Evolutionary conservation across 2,113 vertebrate species (phyloP).

Genomic region (Scopus umbretta): DNA sequence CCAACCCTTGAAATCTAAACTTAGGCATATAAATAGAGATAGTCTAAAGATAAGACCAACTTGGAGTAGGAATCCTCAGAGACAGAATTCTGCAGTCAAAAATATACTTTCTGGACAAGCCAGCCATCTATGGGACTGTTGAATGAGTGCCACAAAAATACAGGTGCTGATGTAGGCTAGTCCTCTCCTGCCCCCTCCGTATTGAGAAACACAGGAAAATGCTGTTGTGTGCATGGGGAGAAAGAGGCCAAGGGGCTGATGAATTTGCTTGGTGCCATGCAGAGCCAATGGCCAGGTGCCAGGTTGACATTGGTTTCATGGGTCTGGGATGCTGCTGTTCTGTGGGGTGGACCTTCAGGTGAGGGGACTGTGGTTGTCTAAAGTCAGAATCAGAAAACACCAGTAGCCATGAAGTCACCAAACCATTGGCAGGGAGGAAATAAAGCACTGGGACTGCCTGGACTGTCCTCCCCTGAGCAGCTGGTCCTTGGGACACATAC

Average conservation of each 20-base stretch:
- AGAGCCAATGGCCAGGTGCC: neutral
- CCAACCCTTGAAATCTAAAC: neutral
- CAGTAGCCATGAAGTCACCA: neutral
- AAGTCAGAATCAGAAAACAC: neutral
- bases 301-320: neutral
- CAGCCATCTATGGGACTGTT: neutral
- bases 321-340: neutral
- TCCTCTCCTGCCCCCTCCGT: neutral
- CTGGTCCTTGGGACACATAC: fast-evolving
- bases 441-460: neutral
- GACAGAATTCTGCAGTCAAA: neutral
- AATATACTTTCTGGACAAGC: neutral
- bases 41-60: neutral
- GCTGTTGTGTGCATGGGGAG: neutral
- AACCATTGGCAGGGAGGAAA: neutral
- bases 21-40: neutral
- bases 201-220: neutral
- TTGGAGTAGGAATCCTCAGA: neutral
- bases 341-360: neutral
- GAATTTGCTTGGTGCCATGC: neutral
- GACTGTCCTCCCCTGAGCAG: neutral
- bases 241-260: neutral
- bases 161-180: neutral
- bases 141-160: neutral
- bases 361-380: neutral